Evolutionary conservation across 2,888 invertebrate genomes (phyloP).

Genomic region (Standfussiana lucernea): DNA sequence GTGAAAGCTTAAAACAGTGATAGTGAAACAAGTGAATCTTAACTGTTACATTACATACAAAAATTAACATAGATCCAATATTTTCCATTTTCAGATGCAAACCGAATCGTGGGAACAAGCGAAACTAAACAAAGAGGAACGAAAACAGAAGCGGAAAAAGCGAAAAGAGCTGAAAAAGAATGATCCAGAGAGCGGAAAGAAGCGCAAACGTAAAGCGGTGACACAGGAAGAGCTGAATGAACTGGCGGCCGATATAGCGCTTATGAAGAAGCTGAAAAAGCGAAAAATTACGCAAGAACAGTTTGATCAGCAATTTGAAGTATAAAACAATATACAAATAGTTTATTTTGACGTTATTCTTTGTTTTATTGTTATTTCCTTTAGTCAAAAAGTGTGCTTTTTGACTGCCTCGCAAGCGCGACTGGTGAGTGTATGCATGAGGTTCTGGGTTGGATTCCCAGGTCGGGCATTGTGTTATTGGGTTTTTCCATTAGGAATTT

Average conservation of each 20-base stretch:
- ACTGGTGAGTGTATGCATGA: too few species aligned
- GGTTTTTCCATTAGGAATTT: too few species aligned
- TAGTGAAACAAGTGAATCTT: not conserved
- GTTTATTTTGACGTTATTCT: not conserved
- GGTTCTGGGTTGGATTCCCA: too few species aligned
- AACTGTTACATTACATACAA: not conserved
- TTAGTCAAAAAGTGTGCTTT: too few species aligned
- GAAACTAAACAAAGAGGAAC: constrained; percentile 93
- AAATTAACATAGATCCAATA: constrained; percentile 16
- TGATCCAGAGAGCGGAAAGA: constrained; percentile 88
- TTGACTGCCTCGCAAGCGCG: too few species aligned
- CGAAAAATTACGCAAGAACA: constrained; percentile 94
- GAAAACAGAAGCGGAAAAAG: constrained; percentile 91
- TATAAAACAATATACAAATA: constrained; percentile 63
- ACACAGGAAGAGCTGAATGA: constrained; percentile 94
- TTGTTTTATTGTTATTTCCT: constrained; percentile 13
- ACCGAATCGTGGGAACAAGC: constrained; percentile 95
- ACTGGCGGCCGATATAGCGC: constrained; percentile 94
- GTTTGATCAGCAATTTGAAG: constrained; percentile 92
- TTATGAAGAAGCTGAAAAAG: constrained; percentile 96
- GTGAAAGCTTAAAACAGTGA: too few species aligned
- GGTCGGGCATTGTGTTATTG: too few species aligned
- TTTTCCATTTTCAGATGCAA: constrained; percentile 80
- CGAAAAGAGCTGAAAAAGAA: constrained; percentile 91
- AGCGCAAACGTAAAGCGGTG: constrained; percentile 83